phyloP scores from a whole-genome alignment of 2,113 vertebrate species.

The Colistium nudipinnis region DNA sequence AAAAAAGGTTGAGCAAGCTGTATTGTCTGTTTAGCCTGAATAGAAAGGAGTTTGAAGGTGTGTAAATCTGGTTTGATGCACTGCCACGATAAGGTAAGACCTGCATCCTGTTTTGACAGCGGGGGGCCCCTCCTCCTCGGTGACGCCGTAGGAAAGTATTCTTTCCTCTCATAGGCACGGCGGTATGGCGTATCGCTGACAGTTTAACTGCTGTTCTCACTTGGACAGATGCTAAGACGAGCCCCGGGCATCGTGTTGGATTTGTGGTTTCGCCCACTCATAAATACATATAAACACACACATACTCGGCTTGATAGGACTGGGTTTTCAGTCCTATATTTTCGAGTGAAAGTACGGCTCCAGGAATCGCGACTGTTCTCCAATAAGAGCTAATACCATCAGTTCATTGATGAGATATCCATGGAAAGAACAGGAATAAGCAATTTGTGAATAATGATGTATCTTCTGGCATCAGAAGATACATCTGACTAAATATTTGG shows the following conservation, averaged over 20 bases:
- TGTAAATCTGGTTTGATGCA: slow-evolving; percentile 44
- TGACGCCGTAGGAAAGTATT: slow-evolving; percentile 51
- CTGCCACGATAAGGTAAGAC: slow-evolving; percentile 42
- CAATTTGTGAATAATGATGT: no score
- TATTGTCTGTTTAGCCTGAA: slow-evolving; percentile 35
- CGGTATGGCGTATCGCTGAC: slow-evolving; percentile 33
- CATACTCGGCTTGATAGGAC: not conserved
- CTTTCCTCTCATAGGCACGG: slow-evolving; percentile 22
- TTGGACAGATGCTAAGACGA: slow-evolving; percentile 18
- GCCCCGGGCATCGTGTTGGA: slow-evolving; percentile 8
- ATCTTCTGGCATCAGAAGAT: not conserved
- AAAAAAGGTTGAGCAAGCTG: slow-evolving; percentile 35
- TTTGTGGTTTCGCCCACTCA: slow-evolving; percentile 6
- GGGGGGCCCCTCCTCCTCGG: slow-evolving; percentile 4
- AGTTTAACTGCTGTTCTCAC: slow-evolving; percentile 50
- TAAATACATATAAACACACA: not conserved
- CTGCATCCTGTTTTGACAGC: slow-evolving; percentile 70
- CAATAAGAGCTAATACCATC: no score
- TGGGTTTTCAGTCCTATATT: not conserved
- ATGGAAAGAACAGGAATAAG: no score
- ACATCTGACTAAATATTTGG: not conserved
- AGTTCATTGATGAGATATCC: no score
- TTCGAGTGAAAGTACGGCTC: not conserved
- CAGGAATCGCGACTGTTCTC: no score
- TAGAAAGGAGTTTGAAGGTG: slow-evolving; percentile 26